Base-by-base conservation (phyloP, 2,888 invertebrate species). In the Eupithecia subfuscata region DNA sequence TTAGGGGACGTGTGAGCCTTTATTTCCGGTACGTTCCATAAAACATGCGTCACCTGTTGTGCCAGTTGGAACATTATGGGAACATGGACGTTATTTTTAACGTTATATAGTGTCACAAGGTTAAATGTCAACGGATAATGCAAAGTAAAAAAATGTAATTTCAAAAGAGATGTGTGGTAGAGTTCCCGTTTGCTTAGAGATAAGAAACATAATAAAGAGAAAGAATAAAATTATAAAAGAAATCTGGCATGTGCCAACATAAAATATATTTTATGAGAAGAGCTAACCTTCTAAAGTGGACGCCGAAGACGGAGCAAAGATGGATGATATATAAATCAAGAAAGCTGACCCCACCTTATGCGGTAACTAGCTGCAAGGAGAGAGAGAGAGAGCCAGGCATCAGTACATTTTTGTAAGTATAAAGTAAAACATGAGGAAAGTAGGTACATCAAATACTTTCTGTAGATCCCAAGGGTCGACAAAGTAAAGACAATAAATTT, bases 1-100 rank as follows among this genome's bases (percentile, higher is more conserved):
- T 78, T 77, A 78, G 64, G 78, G 79, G 75, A 75, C 74, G 45
- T 71, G 77, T 76, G 76, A 75, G 80, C 77, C 78, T 76, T 76
- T 80, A 75, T 76, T 74, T 75, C 71, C 72, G 75, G 77, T 78
- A 75, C 79, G 65, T 18, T 65, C 18, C 37, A 67, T 30, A 34
- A 75, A 43, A 40, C 77, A 81, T 80, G 79, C 78, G 80, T 82
- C 82, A 82, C 76, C 79, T 78, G 81, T 71, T 76, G 71, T 74
- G 68, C 68, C 77, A 73, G 65, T 70, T 78, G 78, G 70, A 34
- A 68, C 63, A 68, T 30, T 69, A 69, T 71, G 69, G 56, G 70
- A 69, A 71, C 40, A 45, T 71, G 52, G 22, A 18, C 70, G 60
- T 72, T 67, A 70, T 69, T 75, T 77, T 73, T 71, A 75, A 43